phyloP scores from a whole-genome alignment of 2,113 vertebrate species.

The Catharus fuscescens region DNA sequence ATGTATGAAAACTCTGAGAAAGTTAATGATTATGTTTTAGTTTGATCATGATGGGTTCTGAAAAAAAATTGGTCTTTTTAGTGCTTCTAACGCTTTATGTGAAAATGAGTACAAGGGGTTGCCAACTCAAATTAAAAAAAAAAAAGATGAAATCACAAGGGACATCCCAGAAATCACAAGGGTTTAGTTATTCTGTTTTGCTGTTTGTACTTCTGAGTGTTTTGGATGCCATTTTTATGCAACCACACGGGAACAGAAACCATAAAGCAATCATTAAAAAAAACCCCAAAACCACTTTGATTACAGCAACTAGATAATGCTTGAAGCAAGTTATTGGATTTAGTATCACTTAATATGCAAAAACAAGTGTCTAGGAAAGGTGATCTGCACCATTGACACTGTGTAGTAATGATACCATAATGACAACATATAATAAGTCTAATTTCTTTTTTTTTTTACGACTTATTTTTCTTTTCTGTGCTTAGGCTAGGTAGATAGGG shows the following conservation, averaged over 20 bases:
- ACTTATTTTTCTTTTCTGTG: neutral
- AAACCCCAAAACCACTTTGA: accelerated
- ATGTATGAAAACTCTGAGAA: neutral
- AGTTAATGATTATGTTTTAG: neutral
- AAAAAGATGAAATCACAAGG: neutral
- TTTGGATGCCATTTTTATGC: neutral
- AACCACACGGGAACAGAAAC: neutral
- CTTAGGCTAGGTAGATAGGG: neutral
- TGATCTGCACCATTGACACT: neutral
- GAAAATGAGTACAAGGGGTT: neutral
- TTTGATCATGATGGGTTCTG: neutral
- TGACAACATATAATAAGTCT: neutral
- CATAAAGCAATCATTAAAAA: neutral
- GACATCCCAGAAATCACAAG: neutral
- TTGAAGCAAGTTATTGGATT: neutral
- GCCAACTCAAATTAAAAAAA: neutral
- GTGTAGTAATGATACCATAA: neutral
- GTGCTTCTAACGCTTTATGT: neutral
- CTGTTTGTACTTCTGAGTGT: neutral
- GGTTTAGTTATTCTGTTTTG: neutral
- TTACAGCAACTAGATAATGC: neutral
- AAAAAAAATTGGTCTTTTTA: neutral
- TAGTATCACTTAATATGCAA: neutral
- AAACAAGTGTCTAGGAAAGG: neutral
- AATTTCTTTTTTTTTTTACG: neutral